Conservation (phyloP, 2,113 vertebrate species). For the Pelecanus crispus region DNA sequence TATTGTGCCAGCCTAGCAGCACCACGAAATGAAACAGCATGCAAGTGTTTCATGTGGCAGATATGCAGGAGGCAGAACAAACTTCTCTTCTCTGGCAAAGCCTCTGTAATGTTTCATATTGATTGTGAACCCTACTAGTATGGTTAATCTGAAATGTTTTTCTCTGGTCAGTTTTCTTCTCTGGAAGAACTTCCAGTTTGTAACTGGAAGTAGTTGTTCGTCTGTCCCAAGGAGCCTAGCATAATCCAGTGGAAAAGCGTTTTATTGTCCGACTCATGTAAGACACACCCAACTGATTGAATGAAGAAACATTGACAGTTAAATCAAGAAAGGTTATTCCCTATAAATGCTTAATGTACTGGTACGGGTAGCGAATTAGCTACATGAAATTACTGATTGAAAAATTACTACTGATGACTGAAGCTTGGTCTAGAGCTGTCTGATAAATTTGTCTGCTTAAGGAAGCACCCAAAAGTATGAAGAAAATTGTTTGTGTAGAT, state of each 20-base stretch:
- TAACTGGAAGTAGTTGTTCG: constrained; percentile 29
- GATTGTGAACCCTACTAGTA: neutral
- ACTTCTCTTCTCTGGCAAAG: neutral
- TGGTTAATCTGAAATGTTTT: constrained; percentile 50
- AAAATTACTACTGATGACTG: neutral
- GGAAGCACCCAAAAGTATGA: neutral
- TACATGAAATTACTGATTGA: neutral
- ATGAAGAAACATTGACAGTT: neutral
- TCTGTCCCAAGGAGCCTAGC: constrained; percentile 22
- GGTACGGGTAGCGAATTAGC: neutral
- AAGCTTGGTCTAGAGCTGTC: neutral
- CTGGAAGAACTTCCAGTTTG: constrained; percentile 32
- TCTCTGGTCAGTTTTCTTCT: constrained; percentile 54
- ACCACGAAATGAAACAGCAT: neutral
- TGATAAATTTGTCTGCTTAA: neutral
- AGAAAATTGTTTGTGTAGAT: neutral
- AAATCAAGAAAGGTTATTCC: neutral
- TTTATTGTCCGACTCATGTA: constrained; percentile 30
- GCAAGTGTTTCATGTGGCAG: neutral
- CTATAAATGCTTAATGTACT: neutral
- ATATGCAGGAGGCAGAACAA: neutral
- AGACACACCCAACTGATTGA: constrained; percentile 5
- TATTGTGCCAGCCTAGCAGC: neutral
- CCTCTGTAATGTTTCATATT: neutral
- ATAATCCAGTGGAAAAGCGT: constrained; percentile 44